phyloP scores from a whole-genome alignment of 2,113 vertebrate species.

The Poicephalus meyeri region DNA sequence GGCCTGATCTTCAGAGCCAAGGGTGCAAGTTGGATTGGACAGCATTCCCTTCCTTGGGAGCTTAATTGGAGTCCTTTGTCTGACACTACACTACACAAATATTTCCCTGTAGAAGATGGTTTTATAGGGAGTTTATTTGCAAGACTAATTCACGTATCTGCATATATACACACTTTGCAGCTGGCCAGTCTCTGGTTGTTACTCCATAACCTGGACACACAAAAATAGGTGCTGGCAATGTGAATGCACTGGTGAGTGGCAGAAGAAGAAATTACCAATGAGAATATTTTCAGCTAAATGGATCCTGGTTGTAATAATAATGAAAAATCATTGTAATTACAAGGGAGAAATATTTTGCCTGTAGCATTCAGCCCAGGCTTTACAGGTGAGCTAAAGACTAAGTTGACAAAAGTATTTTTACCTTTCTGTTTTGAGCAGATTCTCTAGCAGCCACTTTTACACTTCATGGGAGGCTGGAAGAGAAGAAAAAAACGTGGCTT shows the following conservation, averaged over 20 bases:
- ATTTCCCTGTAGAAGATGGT: neutral
- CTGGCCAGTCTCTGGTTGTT: neutral
- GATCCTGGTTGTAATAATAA: neutral
- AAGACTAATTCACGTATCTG: neutral
- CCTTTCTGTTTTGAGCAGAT: neutral
- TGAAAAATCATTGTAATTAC: constrained; percentile 1
- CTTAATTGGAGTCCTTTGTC: neutral
- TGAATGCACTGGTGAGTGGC: neutral
- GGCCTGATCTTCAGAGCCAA: neutral
- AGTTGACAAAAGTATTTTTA: neutral
- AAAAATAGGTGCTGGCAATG: neutral
- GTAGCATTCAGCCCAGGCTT: neutral
- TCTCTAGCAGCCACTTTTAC: neutral
- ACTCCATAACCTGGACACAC: neutral
- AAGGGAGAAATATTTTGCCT: neutral
- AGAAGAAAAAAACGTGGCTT: neutral
- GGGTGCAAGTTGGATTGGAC: neutral
- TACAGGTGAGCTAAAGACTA: neutral
- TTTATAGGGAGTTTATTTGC: neutral
- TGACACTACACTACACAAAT: neutral
- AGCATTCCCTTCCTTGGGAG: neutral
- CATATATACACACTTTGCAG: neutral
- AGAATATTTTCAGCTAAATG: neutral
- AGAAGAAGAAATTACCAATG: neutral
- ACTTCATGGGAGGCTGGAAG: neutral